Conservation (phyloP, 2,113 vertebrate genomes). For the Henicopernis longicauda region DNA sequence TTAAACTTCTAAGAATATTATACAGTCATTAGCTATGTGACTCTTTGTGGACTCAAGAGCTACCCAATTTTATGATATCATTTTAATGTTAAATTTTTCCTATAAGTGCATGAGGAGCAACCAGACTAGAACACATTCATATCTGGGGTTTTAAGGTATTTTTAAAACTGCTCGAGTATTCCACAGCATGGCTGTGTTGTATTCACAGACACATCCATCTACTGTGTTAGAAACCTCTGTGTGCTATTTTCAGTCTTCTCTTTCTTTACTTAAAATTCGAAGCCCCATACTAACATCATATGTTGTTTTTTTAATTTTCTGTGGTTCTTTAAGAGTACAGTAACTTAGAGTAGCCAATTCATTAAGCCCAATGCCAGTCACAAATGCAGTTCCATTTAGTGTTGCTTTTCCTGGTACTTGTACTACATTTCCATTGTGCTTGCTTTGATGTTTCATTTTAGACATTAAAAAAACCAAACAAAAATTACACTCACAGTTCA, state of each 20-base stretch:
- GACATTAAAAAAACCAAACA: neutral
- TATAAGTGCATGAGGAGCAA: constrained; percentile 10
- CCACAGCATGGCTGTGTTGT: neutral
- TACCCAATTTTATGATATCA: neutral
- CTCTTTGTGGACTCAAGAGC: constrained; percentile 2
- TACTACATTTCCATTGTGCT: neutral
- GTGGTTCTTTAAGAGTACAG: neutral
- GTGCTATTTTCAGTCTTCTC: neutral
- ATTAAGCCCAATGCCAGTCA: neutral
- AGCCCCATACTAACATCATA: neutral
- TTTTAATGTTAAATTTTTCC: constrained; percentile 5
- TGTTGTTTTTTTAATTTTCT: neutral
- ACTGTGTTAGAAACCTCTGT: neutral
- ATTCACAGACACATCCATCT: neutral
- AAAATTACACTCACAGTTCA: neutral
- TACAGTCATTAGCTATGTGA: neutral
- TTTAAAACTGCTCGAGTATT: neutral
- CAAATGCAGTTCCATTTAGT: neutral
- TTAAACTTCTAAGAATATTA: neutral
- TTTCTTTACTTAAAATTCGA: neutral
- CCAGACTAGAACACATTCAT: neutral
- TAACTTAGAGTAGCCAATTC: neutral
- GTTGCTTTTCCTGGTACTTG: neutral
- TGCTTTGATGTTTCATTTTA: neutral
- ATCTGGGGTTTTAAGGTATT: neutral